Base-by-base conservation (phyloP, 1,140 invertebrate species). In the Lepeophtheirus salmonis region DNA sequence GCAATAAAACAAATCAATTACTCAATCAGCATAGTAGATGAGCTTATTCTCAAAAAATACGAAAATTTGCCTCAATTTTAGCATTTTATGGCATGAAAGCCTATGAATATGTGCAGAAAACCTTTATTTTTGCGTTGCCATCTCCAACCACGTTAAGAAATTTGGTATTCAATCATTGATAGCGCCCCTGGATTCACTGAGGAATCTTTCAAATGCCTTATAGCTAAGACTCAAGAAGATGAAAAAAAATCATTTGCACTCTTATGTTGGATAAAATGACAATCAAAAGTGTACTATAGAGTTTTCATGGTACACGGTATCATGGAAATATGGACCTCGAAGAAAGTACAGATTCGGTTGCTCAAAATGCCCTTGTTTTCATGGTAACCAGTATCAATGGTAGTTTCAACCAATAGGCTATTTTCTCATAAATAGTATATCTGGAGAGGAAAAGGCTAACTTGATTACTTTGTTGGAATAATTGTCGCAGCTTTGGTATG, bases 241-340 rank as follows among this genome's bases (percentile, higher is more conserved):
- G 13, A 18, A 54, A n/a, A n/a, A 54, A 20, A 54, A 24, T 54
- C 2, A 54, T 54, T 23, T 67, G 61, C 58, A 20, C 66, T 67
- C 64, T 73, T 50, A 23, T 67, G 10, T 61, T 71, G 1, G 70
- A 71, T 65, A 69, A 71, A 67, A 71, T 72, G 69, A 58, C 67
- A 17, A 71, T 71, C 18, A 54, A 65, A 18, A 56, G 52, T 64
- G 68, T 56, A 55, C 71, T 3, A 67, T 70, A 59, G n/a, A n/a
- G n/a, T n/a, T 71, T 53, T 63, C 64, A 65, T 52, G 66, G 67
- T 2, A 25, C 60, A 51, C 65, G 64, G 52, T 64, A 66, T 56
- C 52, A 55, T 56, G 20, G 20, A 3, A 20, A 17, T 21, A 67
- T 68, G 2, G 65, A 67, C 63, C 64, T 71, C n/a, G 65, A 70